Conservation (phyloP, 2,113 vertebrate genomes). For the Pelvicachromis taeniatus region DNA sequence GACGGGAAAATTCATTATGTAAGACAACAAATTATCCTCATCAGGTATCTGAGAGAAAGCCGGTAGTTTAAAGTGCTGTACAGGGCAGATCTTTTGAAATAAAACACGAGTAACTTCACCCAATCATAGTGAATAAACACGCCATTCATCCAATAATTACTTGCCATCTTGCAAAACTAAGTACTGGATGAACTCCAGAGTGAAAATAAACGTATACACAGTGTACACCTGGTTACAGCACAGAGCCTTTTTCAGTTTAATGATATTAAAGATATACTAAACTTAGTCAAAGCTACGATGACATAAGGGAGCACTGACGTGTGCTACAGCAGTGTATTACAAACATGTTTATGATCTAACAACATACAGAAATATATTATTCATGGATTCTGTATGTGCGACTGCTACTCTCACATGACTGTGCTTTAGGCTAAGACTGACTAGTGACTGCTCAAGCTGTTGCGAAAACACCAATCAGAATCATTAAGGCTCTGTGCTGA, state of each 20-base stretch:
- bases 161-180: not conserved
- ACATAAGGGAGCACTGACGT: not conserved
- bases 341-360: constrained; percentile 1
- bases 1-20: not conserved
- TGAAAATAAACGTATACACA: not conserved
- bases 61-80: not conserved
- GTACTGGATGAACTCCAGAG: not conserved
- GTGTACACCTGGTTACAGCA: not conserved
- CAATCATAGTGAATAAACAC: not conserved
- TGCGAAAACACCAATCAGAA: constrained; percentile 12
- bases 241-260: not conserved
- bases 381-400: not conserved
- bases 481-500: not conserved
- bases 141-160: not conserved
- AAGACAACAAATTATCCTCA: not conserved
- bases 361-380: not conserved
- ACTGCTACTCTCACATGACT: not conserved
- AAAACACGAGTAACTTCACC: not conserved
- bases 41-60: not conserved
- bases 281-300: not conserved
- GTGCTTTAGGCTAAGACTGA: not conserved
- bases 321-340: not conserved
- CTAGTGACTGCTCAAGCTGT: not conserved
- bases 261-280: not conserved
- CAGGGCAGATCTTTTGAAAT: not conserved